Evolutionary conservation across 2,888 invertebrate species (phyloP), one percentile per base, ranked within the genome.

Genomic region (Scaptomyza tumidula): DNA sequence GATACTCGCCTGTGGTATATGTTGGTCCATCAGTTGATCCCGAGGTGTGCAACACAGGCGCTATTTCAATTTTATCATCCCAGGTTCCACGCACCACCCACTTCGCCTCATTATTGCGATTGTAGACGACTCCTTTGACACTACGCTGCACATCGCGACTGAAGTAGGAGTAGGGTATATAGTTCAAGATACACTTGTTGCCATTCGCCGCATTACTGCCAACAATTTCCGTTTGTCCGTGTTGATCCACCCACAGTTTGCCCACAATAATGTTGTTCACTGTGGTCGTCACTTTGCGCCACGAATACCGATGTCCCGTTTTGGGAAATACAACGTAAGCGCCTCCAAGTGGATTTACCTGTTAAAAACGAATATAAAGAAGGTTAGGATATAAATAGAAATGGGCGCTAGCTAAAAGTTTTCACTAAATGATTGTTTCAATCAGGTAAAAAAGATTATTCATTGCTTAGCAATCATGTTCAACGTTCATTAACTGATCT

Each of bases 241-340:
- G 98, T 93, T 99, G 98, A 93, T 99, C 99, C 65, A 99, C 98
- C 99, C 99, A 99, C 82, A 99, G 94, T 93, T 98, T 98, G 77
- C 99, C 99, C 64, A 99, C 99, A 87, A 99, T 99, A 88, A 99
- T 99, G 93, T 99, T 99, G 94, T 99, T 99, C 54, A 99, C 98
- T 6, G 99, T 99, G 24, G 99, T 99, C 24, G 98, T 99, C 56
- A 99, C 94, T 94, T 99, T 99, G 80, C 98, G 95, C 98, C 99
- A 99, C 7, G 98, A 97, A 93, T 98, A 99, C 91, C 97, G 97
- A 92, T 97, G 96, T 41, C 95, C 95, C 85, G 93, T 93, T 66
- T 91, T 91, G 27, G 92, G 92, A 91, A 96, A 96, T 91, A 94
- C 94, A 54, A 95, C 94, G 80, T 95, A 95, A 29, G 96, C 95